These are phyloP conservation scores for Argopecten irradians DNA, from an alignment of 1,140 invertebrate species.

Conservation along the genomic window DNA sequence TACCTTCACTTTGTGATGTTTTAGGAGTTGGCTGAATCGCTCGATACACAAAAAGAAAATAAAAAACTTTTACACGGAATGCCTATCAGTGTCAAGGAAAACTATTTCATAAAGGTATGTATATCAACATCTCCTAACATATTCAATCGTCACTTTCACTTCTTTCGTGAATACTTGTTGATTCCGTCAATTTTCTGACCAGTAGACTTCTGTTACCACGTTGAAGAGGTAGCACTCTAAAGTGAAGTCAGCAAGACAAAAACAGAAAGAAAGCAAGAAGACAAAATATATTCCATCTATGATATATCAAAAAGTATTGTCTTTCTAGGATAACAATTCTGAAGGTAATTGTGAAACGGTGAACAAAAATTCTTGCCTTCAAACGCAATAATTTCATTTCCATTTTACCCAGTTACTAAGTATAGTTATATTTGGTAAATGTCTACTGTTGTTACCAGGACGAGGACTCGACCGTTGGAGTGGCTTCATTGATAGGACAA, in stretches of 20 bases:
- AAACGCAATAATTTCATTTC: no score
- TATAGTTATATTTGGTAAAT: no score
- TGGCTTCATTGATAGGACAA: neutral
- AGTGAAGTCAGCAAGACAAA: neutral
- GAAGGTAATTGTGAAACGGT: no score
- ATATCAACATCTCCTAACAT: neutral
- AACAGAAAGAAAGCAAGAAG: no score
- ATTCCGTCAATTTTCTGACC: neutral
- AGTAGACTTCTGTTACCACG: neutral
- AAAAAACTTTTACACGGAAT: neutral
- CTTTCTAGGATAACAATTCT: no score
- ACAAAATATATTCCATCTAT: neutral
- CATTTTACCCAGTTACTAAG: no score
- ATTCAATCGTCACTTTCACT: neutral
- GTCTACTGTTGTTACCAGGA: neutral
- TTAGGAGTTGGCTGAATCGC: neutral
- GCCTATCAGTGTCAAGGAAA: neutral
- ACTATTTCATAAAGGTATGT: neutral
- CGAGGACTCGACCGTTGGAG: neutral
- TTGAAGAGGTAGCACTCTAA: neutral
- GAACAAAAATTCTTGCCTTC: no score
- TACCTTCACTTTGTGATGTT: no score
- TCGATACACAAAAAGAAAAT: neutral
- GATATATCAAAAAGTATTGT: neutral
- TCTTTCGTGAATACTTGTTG: neutral